A percentile compares a stretch with the other conserved stretches of the same genome.
phyloP scores from a whole-genome alignment of 2,113 vertebrate species.

The Sapayoa aenigma region DNA sequence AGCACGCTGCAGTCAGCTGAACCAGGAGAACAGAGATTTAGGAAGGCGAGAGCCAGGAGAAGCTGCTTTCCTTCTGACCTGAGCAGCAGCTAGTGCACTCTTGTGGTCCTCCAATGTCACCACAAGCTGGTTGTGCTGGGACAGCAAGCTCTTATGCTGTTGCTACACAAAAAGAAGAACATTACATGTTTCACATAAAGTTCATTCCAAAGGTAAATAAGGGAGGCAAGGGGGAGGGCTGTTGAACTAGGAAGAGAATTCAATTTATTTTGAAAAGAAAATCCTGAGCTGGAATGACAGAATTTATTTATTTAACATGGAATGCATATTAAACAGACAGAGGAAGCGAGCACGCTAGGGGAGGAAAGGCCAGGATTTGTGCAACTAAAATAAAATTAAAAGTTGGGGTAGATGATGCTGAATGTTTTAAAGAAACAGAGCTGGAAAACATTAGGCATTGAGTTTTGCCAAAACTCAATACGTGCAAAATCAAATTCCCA shows the following conservation, averaged over 20 bases:
- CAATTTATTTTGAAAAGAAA: not conserved
- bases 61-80: conserved; percentile 82
- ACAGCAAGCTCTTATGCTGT: conserved; percentile 91
- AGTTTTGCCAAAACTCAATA: not conserved
- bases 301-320: not conserved
- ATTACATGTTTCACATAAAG: conserved; percentile 36
- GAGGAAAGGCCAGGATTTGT: not conserved
- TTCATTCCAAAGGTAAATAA: not conserved
- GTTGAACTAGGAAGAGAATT: not conserved
- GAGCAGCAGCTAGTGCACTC: conserved; percentile 92
- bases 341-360: not conserved
- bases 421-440: not conserved
- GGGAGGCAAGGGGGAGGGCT: not conserved
- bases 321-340: not conserved
- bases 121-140: conserved; percentile 87
- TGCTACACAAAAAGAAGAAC: conserved; percentile 80
- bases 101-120: conserved; percentile 97
- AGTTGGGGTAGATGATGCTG: not conserved
- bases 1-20: not conserved
- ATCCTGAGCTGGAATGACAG: not conserved
- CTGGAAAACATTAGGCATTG: not conserved
- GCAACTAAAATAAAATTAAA: not conserved
- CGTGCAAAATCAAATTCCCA: not conserved
- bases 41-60: not conserved
- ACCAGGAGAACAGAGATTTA: not conserved